Percentiles rank a stretch among this genome's conserved stretches.
These are phyloP conservation scores for Cydia strobilella DNA, from an alignment of 1,140 invertebrate species.

Conservation along the genomic window DNA sequence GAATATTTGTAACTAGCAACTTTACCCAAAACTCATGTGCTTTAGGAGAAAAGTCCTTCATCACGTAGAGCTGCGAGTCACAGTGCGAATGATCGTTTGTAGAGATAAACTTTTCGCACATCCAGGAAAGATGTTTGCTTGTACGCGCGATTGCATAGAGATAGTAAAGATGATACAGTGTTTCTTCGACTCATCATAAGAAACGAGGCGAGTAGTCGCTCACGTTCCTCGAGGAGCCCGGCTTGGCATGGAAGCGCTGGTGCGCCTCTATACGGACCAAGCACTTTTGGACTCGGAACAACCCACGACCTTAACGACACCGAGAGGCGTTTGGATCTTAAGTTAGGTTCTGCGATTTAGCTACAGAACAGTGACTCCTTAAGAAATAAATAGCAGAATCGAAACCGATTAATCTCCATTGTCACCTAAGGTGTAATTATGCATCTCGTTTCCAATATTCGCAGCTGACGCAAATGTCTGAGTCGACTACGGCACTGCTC, in stretches of 20 bases:
- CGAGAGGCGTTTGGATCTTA: not conserved
- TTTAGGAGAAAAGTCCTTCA: not conserved
- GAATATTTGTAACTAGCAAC: not conserved
- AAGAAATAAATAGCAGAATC: slow-evolving; percentile 1
- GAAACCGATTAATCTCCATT: slow-evolving; percentile 4
- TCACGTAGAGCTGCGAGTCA: not conserved
- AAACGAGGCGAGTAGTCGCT: slow-evolving; percentile 8
- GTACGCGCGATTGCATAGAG: not conserved
- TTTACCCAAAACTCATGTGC: not conserved
- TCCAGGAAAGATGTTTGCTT: not conserved
- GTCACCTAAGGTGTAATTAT: not conserved
- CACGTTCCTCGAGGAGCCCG: not conserved
- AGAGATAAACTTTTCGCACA: not conserved
- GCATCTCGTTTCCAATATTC: not conserved
- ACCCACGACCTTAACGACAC: not conserved
- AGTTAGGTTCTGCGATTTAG: not conserved
- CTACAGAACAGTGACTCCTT: slow-evolving; percentile 13
- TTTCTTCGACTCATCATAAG: not conserved
- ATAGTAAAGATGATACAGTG: not conserved
- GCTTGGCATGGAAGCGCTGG: not conserved
- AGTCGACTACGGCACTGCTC: not conserved
- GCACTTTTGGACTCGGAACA: not conserved
- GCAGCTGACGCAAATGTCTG: not conserved
- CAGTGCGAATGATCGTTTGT: not conserved
- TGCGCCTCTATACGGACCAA: not conserved